Conservation (phyloP, 1,140 invertebrate genomes). For the Hycleus phaleratus region DNA sequence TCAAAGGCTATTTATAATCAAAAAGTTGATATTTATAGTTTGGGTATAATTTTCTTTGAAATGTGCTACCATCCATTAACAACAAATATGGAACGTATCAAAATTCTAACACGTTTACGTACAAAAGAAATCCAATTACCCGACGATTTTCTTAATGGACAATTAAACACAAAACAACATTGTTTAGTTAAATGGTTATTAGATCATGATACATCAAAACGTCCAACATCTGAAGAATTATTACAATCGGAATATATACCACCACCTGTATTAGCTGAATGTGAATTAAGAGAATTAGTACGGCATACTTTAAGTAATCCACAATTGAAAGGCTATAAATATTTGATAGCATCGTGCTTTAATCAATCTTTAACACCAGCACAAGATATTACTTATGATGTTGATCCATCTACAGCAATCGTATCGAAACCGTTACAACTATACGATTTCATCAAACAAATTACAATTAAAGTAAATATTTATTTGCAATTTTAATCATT, state of each 20-base stretch:
- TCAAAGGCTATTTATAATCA: slow-evolving; percentile 74
- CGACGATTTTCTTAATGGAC: slow-evolving; percentile 36
- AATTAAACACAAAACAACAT: slow-evolving; percentile 40
- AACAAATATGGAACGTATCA: slow-evolving; percentile 80
- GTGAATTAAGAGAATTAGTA: slow-evolving; percentile 68
- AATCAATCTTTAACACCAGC: slow-evolving; percentile 57
- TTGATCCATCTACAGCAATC: slow-evolving; percentile 45
- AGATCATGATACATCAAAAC: slow-evolving; percentile 70
- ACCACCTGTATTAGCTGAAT: slow-evolving; percentile 67
- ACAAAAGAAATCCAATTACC: slow-evolving; percentile 57
- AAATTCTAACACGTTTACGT: slow-evolving; percentile 64
- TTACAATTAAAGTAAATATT: slow-evolving; percentile 28
- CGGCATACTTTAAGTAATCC: slow-evolving; percentile 68
- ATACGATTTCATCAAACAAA: slow-evolving; percentile 31
- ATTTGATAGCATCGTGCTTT: slow-evolving; percentile 63
- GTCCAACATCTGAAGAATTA: slow-evolving; percentile 78
- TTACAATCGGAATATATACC: slow-evolving; percentile 75
- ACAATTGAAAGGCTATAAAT: slow-evolving; percentile 73
- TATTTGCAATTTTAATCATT: neutral
- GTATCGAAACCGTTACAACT: slow-evolving; percentile 24
- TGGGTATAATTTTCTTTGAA: slow-evolving; percentile 70
- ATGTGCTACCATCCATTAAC: slow-evolving; percentile 78
- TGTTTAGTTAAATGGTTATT: slow-evolving; percentile 63
- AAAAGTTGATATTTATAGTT: slow-evolving; percentile 91
- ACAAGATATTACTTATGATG: slow-evolving; percentile 69